Base-by-base conservation (phyloP, 2,888 invertebrate species). In the Margaritifera margaritifera region DNA sequence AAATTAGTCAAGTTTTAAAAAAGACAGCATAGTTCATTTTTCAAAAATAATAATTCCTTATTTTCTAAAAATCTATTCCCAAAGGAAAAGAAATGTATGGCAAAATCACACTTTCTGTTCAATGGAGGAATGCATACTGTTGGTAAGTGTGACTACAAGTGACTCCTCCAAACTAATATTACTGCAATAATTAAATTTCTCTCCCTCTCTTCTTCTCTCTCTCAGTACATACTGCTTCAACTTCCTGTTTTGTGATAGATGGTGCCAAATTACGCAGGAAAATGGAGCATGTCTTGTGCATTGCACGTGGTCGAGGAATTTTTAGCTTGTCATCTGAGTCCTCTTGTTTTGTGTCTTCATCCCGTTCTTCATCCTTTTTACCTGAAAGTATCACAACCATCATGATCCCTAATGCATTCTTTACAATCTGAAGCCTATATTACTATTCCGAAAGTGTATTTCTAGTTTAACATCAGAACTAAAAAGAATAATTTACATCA, bases 221-320 rank as follows among this genome's bases (percentile, higher is more conserved):
- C 42, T 42, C 42, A 11, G 25, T 56, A 92, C 93, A 92, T 88
- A 98, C 95, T 52, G 95, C 94, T 92, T 99, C 99, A 6, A 99
- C 95, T 92, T 99, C 99, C 62, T 96, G 95, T 86, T 96, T 96
- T 0, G 98, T 98, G 69, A 99, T 97, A 1, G 96, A 94, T 0
- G 99, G 98, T 0, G 98, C 96, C 69, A 99, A 92, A 90, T 98
- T 99, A 61, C 99, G 93, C 69, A 99, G 92, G 89, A 99, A 99
- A 81, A 99, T 98, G 2, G 98, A 98, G 42, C 96, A 95, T 0
- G 99, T 99, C 87, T 96, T 96, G 90, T 99, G 99, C 57, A 98
- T 91, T 68, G 88, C 79, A 25, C 72, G 66, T 60, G 65, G 68
- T 18, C 64, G 55, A 59, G 67, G 67, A 50, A 54, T 50, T 22